Conservation (phyloP, 2,797 vertebrate genomes). For the Micropoecilia bifurca region DNA sequence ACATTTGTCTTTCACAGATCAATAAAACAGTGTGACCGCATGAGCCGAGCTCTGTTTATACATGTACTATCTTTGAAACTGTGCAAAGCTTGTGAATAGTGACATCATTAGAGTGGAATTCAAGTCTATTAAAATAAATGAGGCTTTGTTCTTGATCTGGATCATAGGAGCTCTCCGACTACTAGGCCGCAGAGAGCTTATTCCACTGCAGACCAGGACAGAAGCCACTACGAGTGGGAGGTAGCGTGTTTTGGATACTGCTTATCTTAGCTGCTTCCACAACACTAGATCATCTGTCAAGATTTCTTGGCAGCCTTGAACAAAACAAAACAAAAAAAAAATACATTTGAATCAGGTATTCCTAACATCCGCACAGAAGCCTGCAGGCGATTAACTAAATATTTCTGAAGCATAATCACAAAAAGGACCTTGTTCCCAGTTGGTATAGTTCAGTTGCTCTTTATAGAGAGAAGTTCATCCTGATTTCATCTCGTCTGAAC, state of each 20-base stretch:
- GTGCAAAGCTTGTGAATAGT: constrained; percentile 28
- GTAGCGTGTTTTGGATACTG: constrained; percentile 42
- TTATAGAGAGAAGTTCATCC: neutral
- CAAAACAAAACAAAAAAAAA: constrained; percentile 2
- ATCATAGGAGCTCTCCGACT: constrained; percentile 14
- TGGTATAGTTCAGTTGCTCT: neutral
- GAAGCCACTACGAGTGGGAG: constrained; percentile 14
- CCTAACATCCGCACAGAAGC: constrained; percentile 1
- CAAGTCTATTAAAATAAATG: constrained; percentile 15
- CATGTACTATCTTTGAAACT: constrained; percentile 20
- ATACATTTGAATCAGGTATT: constrained; percentile 27
- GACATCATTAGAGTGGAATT: constrained; percentile 39
- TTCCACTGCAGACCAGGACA: constrained; percentile 16
- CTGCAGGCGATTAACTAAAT: neutral
- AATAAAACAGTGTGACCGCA: constrained; percentile 29
- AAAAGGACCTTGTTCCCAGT: neutral
- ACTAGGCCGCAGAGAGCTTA: constrained; percentile 12
- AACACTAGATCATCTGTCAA: constrained; percentile 31
- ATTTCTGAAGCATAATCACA: neutral
- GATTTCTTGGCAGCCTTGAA: constrained; percentile 17
- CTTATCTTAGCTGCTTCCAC: constrained; percentile 54
- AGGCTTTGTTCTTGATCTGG: constrained; percentile 14
- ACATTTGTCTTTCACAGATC: constrained; percentile 35
- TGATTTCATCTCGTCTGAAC: neutral
- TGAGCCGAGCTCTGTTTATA: constrained; percentile 31